Evolutionary conservation across 2,113 vertebrate genomes (phyloP).

Genomic region (Pungitius pungitius): DNA sequence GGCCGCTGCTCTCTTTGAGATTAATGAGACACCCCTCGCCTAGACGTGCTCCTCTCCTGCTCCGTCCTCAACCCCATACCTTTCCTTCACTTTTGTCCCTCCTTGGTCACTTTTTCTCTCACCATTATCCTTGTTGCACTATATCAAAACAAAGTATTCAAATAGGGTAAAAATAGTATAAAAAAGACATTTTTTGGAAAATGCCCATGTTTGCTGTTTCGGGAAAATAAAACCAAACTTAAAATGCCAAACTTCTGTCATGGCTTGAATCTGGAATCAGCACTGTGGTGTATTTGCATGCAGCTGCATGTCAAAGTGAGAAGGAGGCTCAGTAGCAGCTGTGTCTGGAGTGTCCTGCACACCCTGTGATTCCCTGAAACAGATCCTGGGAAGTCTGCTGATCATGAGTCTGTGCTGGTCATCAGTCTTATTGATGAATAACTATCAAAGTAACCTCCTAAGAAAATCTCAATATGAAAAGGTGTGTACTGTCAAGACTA

Average conservation of each 20-base stretch:
- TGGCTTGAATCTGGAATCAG: background rate
- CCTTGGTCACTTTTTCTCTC: background rate
- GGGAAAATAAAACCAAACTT: background rate
- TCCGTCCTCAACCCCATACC: conserved; percentile 14
- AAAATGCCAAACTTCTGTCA: no score
- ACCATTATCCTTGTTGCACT: background rate
- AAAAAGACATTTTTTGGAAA: no score
- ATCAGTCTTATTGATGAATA: background rate
- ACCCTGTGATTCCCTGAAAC: background rate
- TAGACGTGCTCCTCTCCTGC: conserved; percentile 31
- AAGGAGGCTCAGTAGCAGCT: conserved; percentile 19
- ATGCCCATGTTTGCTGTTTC: background rate
- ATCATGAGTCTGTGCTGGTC: background rate
- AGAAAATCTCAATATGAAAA: conserved; percentile 38
- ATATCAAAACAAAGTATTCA: background rate
- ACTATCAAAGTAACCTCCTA: background rate
- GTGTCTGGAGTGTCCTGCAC: conserved; percentile 7
- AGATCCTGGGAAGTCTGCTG: background rate
- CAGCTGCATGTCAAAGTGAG: conserved; percentile 1
- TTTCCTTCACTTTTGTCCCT: background rate
- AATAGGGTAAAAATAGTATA: no score
- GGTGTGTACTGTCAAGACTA: conserved; percentile 28
- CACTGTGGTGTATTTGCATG: background rate
- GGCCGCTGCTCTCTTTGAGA: conserved; percentile 52
- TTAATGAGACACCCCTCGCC: conserved; percentile 71